Evolutionary conservation across 2,888 invertebrate genomes (phyloP).

Genomic region (Caenorhabditis plicata): DNA sequence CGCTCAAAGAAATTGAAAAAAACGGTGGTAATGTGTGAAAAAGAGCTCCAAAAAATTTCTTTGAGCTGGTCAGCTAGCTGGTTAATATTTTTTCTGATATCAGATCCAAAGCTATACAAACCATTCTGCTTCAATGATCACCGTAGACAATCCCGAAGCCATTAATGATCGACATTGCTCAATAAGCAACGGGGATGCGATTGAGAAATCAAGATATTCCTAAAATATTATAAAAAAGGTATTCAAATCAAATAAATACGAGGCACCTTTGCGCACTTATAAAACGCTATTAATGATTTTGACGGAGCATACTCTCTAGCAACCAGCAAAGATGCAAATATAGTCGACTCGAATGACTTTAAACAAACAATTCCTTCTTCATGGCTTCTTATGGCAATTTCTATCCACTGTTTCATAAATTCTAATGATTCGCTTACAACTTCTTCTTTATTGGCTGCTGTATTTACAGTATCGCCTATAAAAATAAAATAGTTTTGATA

Average conservation of each 20-base stretch:
- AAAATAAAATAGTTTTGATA: constrained; percentile 1
- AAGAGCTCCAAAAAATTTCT: too few relatives aligned
- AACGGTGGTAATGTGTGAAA: too few relatives aligned
- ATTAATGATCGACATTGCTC: not conserved
- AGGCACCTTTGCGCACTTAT: constrained; percentile 21
- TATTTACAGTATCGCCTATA: constrained; percentile 49
- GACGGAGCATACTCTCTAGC: constrained; percentile 14
- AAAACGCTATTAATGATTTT: constrained; percentile 6
- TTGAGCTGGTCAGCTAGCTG: too few relatives aligned
- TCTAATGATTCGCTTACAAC: constrained; percentile 43
- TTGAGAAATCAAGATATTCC: not conserved
- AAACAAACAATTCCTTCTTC: not conserved
- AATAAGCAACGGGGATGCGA: not conserved
- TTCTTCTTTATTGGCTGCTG: constrained; percentile 44
- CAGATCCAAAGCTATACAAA: too few relatives aligned
- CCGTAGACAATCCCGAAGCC: not conserved
- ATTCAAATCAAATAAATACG: too few relatives aligned
- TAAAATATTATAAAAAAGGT: too few relatives aligned
- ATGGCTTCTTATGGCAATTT: constrained; percentile 9
- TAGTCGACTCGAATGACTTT: constrained; percentile 8
- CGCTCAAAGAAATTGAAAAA: too few relatives aligned
- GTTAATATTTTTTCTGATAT: too few relatives aligned
- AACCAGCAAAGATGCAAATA: constrained; percentile 15
- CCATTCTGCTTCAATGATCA: not conserved
- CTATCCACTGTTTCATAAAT: constrained; percentile 42